These are phyloP conservation scores for Tamias sibiricus DNA, from an alignment of 2,113 vertebrate species.

Conservation along the genomic window DNA sequence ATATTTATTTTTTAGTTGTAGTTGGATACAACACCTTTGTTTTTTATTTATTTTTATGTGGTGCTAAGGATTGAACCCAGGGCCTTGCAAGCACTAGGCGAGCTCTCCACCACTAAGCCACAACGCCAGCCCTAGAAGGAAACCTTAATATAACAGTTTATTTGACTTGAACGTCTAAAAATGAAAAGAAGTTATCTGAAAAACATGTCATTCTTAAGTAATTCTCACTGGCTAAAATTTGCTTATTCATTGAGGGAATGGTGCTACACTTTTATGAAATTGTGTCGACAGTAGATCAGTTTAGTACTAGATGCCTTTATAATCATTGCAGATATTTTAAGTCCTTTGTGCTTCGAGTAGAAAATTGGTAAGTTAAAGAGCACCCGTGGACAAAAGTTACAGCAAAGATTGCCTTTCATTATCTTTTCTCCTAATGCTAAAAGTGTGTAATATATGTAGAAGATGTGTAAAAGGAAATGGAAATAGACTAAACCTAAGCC, in stretches of 20 bases:
- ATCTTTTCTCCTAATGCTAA: conserved; percentile 8
- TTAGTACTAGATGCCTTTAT: conserved; percentile 51
- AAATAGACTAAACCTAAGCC: background rate
- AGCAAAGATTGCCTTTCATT: conserved; percentile 21
- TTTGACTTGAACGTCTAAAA: conserved; percentile 54
- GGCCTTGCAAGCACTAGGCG: too few species aligned
- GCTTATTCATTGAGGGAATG: conserved; percentile 36
- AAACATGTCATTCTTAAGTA: conserved; percentile 39
- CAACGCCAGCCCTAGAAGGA: too few species aligned
- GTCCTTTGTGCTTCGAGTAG: background rate
- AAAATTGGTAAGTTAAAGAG: conserved; percentile 37
- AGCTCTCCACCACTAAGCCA: too few species aligned
- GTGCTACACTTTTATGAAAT: conserved; percentile 64
- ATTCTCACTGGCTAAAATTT: conserved; percentile 53
- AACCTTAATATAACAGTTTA: conserved; percentile 1
- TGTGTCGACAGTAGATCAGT: conserved; percentile 13
- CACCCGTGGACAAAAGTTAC: conserved; percentile 1
- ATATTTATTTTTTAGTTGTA: too few species aligned
- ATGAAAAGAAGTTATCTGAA: conserved; percentile 52
- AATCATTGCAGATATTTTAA: conserved; percentile 40
- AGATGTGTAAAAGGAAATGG: conserved; percentile 29
- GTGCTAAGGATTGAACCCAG: too few species aligned
- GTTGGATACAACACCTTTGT: too few species aligned
- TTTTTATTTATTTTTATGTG: too few species aligned
- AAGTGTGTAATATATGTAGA: background rate